Evolutionary conservation across 2,797 vertebrate species (phyloP), one percentile per base, ranked within the genome.

Genomic region (Microctenopoma lineatum): DNA sequence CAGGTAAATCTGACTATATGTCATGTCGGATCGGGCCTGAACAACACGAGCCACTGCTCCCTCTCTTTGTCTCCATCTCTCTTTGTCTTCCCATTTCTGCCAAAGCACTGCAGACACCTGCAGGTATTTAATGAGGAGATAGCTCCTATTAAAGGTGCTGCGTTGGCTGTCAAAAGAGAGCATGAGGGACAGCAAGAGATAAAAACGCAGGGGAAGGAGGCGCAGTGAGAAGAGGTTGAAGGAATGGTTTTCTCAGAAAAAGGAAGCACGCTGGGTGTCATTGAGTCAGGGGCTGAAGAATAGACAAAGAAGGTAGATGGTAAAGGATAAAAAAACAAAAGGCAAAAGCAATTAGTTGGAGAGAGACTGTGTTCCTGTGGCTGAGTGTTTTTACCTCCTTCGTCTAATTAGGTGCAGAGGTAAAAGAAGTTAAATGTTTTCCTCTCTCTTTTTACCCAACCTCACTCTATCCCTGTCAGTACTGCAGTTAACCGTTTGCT

Each of bases 101-200:
- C 59, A 77, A 66, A 73, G 69, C 44, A 36, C 71, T 55, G 71
- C 60, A 70, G 82, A 85, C 85, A 86, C 81, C 88, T 83, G 87
- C 77, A 83, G 78, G 82, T 92, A 90, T 91, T 91, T 92, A 94
- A 93, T 92, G 90, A 90, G 90, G 77, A 90, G 82, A 90, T 81
- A 62, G 80, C 84, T 88, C 80, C 85, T 80, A 91, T 92, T 92
- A 93, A 92, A 92, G 89, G 88, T 86, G 78, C 84, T 76, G 86
- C 59, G 65, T 81, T 81, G 70, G 81, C 86, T 90, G 88, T 91
- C 89, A 90, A 80, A 85, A 80, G 71, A 77, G 77, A 80, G 60
- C 64, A 73, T 50, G 73, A 81, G 81, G 75, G 85, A 83, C 71
- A 56, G 61, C 58, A 64, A 39, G 67, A 70, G 70, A 59, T 73